phyloP scores from a whole-genome alignment of 2,888 invertebrate genomes.

The Hemistola chrysoprasaria region DNA sequence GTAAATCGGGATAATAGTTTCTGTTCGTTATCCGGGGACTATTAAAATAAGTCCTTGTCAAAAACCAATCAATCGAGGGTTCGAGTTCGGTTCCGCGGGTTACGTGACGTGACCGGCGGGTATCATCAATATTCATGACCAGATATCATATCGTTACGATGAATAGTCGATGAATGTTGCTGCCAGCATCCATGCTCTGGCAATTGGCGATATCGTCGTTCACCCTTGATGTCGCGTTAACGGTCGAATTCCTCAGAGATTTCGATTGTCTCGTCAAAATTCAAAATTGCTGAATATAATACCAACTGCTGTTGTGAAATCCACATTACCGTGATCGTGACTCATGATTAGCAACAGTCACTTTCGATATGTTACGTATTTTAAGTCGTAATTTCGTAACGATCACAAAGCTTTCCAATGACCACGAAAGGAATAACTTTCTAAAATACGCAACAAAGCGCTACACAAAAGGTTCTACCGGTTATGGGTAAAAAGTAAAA shows the following conservation, averaged over 20 bases:
- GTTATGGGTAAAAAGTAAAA: constrained; percentile 30
- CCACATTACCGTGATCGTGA: too few relatives aligned
- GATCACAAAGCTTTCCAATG: constrained; percentile 2
- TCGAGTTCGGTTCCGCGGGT: constrained; percentile 50
- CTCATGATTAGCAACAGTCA: too few relatives aligned
- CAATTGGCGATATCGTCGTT: constrained; percentile 26
- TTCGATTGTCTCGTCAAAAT: neutral
- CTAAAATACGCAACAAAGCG: constrained; percentile 20
- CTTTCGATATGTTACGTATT: too few relatives aligned
- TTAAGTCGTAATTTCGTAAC: neutral
- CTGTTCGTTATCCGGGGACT: constrained; percentile 25
- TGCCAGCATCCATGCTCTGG: constrained; percentile 30
- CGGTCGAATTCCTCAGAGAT: constrained; percentile 5
- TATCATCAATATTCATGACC: constrained; percentile 70
- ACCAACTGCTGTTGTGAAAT: too few relatives aligned
- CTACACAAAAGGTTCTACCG: constrained; percentile 23
- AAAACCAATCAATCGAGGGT: constrained; percentile 55
- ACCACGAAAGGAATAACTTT: constrained; percentile 10
- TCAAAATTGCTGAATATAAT: too few relatives aligned
- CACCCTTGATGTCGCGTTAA: constrained; percentile 13
- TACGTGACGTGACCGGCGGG: constrained; percentile 63
- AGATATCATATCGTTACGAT: constrained; percentile 51
- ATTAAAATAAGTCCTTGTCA: constrained; percentile 42
- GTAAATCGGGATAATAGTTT: constrained; percentile 19
- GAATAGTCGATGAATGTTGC: constrained; percentile 64